A percentile compares a stretch with the other conserved stretches of the same genome.
phyloP scores from a whole-genome alignment of 2,113 vertebrate genomes.

The Anarhynchus alexandrinus region DNA sequence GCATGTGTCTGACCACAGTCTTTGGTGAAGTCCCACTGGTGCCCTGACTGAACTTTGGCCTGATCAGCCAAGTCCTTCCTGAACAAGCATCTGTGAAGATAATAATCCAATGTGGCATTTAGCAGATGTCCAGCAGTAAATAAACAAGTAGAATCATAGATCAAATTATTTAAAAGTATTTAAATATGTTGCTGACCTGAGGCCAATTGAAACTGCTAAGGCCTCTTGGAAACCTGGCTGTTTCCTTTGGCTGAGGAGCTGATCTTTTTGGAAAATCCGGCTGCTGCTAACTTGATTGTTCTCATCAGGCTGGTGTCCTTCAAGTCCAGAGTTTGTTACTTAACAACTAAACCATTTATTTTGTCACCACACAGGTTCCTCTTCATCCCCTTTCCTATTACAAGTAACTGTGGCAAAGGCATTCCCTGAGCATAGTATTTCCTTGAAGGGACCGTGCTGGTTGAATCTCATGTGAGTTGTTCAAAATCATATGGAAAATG shows the following conservation, averaged over 20 bases:
- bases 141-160: background rate
- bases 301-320: background rate
- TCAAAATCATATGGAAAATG: background rate
- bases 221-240: background rate
- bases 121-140: background rate
- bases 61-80: background rate
- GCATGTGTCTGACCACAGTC: background rate
- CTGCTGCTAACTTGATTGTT: background rate
- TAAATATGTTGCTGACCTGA: background rate
- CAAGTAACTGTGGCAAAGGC: background rate
- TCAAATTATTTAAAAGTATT: background rate
- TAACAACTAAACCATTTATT: background rate
- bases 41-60: background rate
- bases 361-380: background rate
- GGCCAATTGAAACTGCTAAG: background rate
- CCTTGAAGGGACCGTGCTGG: accelerated
- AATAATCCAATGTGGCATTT: background rate
- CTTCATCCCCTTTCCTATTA: background rate
- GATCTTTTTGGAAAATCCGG: background rate
- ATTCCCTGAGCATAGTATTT: background rate
- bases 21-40: background rate
- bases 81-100: background rate
- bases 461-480: background rate
- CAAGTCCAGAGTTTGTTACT: background rate
- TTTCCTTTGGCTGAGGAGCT: background rate